phyloP scores from a whole-genome alignment of 2,113 vertebrate genomes.

The Rhegmatorhina hoffmannsi region DNA sequence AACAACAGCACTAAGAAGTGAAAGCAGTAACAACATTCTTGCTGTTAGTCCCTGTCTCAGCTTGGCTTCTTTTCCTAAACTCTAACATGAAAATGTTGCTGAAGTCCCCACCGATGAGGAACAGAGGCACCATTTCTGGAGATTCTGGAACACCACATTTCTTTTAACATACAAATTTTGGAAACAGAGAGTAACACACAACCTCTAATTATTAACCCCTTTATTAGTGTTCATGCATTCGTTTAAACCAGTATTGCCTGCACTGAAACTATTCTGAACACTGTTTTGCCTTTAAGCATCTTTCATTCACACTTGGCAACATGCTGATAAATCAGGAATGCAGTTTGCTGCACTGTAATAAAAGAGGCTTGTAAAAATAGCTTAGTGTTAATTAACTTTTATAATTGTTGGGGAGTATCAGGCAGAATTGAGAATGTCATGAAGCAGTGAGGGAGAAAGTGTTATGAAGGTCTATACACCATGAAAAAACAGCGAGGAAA shows the following conservation, averaged over 20 bases:
- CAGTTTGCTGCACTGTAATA: conserved; percentile 18
- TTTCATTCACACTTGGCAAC: conserved; percentile 55
- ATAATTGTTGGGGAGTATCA: conserved; percentile 29
- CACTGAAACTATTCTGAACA: neutral
- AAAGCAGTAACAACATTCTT: neutral
- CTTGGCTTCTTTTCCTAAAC: neutral
- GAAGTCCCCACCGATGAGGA: neutral
- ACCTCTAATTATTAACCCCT: conserved; percentile 61
- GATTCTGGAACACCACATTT: neutral
- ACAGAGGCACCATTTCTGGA: neutral
- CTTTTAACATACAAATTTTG: neutral
- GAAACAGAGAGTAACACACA: conserved; percentile 32
- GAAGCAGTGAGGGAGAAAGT: neutral
- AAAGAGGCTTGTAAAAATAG: conserved; percentile 23
- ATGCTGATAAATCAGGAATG: conserved; percentile 12
- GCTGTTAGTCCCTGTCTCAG: neutral
- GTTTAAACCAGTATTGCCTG: conserved; percentile 20
- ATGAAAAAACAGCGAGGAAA: neutral
- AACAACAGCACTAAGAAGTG: neutral
- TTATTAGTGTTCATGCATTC: conserved; percentile 34
- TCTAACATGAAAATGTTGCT: neutral
- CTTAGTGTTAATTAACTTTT: conserved; percentile 35
- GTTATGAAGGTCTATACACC: neutral
- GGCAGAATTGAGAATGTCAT: conserved; percentile 58
- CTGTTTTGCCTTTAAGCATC: conserved; percentile 61